Percentiles rank a stretch among this genome's conserved stretches.
Conservation (phyloP, 2,888 invertebrate genomes). For the Eustalomyia histrio region DNA sequence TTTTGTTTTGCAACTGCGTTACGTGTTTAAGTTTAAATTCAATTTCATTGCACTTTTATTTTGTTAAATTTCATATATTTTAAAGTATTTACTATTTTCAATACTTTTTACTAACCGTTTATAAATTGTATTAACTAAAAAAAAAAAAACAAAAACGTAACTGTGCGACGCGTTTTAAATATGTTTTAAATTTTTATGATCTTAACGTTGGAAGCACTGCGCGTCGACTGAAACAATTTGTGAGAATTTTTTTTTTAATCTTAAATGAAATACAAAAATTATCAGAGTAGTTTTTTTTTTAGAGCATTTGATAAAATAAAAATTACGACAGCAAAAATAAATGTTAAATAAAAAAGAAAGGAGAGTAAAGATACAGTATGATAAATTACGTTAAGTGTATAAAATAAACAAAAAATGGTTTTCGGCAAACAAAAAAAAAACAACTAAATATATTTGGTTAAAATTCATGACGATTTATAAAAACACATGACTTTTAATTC, state of each 20-base stretch:
- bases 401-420: conserved; percentile 53
- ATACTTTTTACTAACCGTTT: conserved; percentile 57
- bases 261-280: conserved; percentile 43
- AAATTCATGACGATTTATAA: conserved; percentile 48
- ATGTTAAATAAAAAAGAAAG: conserved; percentile 29
- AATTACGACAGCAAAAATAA: conserved; percentile 27
- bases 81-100: conserved; percentile 9
- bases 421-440: conserved; percentile 39
- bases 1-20: conserved; percentile 3
- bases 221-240: conserved; percentile 62
- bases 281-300: conserved; percentile 47
- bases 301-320: conserved; percentile 46
- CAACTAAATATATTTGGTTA: conserved; percentile 5
- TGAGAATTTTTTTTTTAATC: conserved; percentile 56
- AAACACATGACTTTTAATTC: conserved; percentile 58
- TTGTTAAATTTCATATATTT: neutral
- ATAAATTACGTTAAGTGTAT: conserved; percentile 55
- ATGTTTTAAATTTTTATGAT: conserved; percentile 41
- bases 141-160: conserved; percentile 24
- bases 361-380: conserved; percentile 37
- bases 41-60: conserved; percentile 2
- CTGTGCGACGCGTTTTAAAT: conserved; percentile 30
- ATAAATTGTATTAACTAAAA: conserved; percentile 5
- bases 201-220: conserved; percentile 60
- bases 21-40: conserved; percentile 8